Evolutionary conservation across 2,888 invertebrate species (phyloP), one percentile per base, ranked within the genome.

Genomic region (Campaea margaritaria): DNA sequence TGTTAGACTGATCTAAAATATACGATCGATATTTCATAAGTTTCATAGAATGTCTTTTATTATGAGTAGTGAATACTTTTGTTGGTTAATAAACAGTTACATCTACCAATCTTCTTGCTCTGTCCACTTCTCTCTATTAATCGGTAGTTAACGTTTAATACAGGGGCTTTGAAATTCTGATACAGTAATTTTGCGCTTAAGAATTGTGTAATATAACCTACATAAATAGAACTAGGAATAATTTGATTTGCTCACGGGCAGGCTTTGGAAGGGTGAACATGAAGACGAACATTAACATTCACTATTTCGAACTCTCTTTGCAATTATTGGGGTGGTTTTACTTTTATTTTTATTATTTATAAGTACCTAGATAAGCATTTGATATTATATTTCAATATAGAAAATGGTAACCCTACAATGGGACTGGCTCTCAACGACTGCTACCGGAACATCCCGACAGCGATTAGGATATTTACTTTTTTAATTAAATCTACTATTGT

Each of bases 1-100:
- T 87, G 89, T 91, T 91, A 91, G 91, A 91, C 92, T 91, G 91
- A 91, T 89, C 85, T 91, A 86, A 31, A 85, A 83, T 87, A 85
- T 87, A 89, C 82, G 86, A 88, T 86, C 85, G 75, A 76, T 82
- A 78, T 75, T 78, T 76, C 69, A 80, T 89, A 89, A 86, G 86
- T 89, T 87, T 82, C 76, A 81, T 86, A 84, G 81, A 78, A 68
- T 80, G 81, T 76, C 75, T 82, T 83, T 81, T 83, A 72, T 78
- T 80, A 73, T 75, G 77, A 71, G 70, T 78, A 75, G 49, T n/a
- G n/a, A 49, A 42, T 45, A 28, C 42, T 38, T 48, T 58, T 21
- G 4, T 44, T 50, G 31, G 15, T 13, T 15, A 14, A 27, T 11
- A 34, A 34, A 34, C 34, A 9, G 9, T 38, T n/a, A 38, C 41